These are phyloP conservation scores for Decapterus maruadsi DNA, from an alignment of 2,797 vertebrate species.

Conservation along the genomic window DNA sequence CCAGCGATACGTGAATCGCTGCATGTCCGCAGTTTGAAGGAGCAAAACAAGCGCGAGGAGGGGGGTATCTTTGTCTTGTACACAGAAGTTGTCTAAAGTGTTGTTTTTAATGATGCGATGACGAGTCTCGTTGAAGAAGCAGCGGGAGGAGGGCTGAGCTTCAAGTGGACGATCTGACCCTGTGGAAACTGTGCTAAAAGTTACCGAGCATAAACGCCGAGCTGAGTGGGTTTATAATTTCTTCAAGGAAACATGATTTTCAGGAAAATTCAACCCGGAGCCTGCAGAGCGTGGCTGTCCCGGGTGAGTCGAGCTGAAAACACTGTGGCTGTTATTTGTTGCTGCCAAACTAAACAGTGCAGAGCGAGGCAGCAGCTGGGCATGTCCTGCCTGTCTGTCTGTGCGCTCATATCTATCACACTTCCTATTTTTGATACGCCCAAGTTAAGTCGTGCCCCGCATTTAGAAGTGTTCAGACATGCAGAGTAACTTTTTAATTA, in stretches of 20 bases:
- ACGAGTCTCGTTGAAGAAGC: conserved; percentile 18
- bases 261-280: conserved; percentile 68
- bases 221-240: not conserved
- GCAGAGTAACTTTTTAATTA: not conserved
- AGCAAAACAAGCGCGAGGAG: not conserved
- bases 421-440: conserved; percentile 54
- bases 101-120: conserved; percentile 30
- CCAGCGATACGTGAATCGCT: conserved; percentile 51
- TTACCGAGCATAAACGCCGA: not conserved
- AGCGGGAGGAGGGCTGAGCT: conserved; percentile 46
- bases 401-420: not conserved
- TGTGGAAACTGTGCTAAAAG: not conserved
- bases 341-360: not conserved
- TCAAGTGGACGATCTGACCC: conserved; percentile 25
- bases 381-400: not conserved
- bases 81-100: not conserved
- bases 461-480: not conserved
- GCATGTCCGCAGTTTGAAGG: conserved; percentile 34
- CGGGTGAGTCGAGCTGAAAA: conserved; percentile 68
- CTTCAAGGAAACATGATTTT: conserved; percentile 74
- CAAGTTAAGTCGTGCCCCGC: not conserved
- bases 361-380: not conserved
- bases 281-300: conserved; percentile 68
- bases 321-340: not conserved
- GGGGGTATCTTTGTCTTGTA: not conserved